Evolutionary conservation across 2,888 invertebrate genomes (phyloP), one percentile per base, ranked within the genome.

Genomic region (Eumerus sabulonum): DNA sequence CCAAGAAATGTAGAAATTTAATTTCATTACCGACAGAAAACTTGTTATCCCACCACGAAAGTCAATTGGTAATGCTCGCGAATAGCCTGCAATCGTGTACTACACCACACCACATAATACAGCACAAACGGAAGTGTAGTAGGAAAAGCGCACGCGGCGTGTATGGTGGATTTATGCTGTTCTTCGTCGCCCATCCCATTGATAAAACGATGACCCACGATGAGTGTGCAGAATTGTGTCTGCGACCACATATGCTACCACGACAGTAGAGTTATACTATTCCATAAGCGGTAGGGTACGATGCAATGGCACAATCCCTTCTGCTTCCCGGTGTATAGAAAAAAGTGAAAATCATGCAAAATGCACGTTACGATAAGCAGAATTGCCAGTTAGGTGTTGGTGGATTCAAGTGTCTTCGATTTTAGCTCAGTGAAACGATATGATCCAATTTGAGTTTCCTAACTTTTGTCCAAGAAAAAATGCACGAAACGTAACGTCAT

Each of bases 151-250:
- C 63, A 48, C 74, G 45, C 27, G 27, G 7, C 60, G 62, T 73
- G 63, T 62, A 27, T 63, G 60, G 7, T 7, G 27, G 72, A 67
- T 77, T 73, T 62, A 27, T 63, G 66, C 60, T 72, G 38, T 54
- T 27, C 48, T 47, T 54, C 27, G 27, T 74, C 57, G 57, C 77
- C 77, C 77, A 77, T 67, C 73, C 77, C 73, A 77, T 77, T 77
- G 77, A 77, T 73, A 73, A 77, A 68, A 51, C 53, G 57, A 27
- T 7, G 7, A 7, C 27, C 27, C 27, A 27, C 27, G 27, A 59
- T 77, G 77, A 73, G 73, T 73, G 48, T 67, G 42, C 76, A 77
- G 62, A 53, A 73, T 47, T 64, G 62, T 11, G 56, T 54, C 38
- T 70, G 62, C 48, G 56, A 63, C 68, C 74, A 57, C 62, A 74